Evolutionary conservation across 2,888 invertebrate species (phyloP), one percentile per base, ranked within the genome.

Genomic region (Pristionchus exspectatus): DNA sequence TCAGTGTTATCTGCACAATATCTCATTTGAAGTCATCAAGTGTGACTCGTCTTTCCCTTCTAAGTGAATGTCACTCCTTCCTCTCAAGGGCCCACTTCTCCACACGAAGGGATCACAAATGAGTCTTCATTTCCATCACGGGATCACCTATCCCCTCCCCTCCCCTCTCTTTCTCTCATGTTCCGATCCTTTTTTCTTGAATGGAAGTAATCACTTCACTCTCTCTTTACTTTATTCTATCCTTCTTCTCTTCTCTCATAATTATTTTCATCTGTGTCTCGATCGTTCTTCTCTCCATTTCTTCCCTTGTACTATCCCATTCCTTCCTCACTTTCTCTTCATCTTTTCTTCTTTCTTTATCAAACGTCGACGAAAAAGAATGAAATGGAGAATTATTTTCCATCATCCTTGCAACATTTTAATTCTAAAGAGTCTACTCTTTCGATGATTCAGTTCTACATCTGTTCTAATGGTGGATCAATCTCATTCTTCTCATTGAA

Each of bases 231-330:
- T 33, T 30, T 56, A 7, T 21, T 44, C 56, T 16, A 18, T 54
- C 83, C 38, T 74, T 74, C 44, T 77, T 44, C 38, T 44, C 33
- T 30, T 77, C 44, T 74, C 74, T 77, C 44, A 44, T 77, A 44
- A 77, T 77, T 77, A 74, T 74, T 74, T 38, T 0, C 74, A 74
- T 38, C 33, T 74, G 74, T 30, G 30, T 16, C 74, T 38, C 38
- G 21, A 30, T 74, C 1, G 74, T 38, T 33, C 74, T 74, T 74
- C 74, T 74, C 74, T 74, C 21, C 74, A 74, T 74, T 27, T n/a
- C 21, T 50, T 50, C n/a, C 83, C 24, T 44, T 54, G 44, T 54
- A 44, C 83, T 83, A 33, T 38, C 77, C 77, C 16, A 16, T 24
- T 72, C 77, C 77, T 77, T 14, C 27, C 83, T 50, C 83, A 54